Conservation (phyloP, 2,113 vertebrate genomes). For the Hemicordylus capensis region DNA sequence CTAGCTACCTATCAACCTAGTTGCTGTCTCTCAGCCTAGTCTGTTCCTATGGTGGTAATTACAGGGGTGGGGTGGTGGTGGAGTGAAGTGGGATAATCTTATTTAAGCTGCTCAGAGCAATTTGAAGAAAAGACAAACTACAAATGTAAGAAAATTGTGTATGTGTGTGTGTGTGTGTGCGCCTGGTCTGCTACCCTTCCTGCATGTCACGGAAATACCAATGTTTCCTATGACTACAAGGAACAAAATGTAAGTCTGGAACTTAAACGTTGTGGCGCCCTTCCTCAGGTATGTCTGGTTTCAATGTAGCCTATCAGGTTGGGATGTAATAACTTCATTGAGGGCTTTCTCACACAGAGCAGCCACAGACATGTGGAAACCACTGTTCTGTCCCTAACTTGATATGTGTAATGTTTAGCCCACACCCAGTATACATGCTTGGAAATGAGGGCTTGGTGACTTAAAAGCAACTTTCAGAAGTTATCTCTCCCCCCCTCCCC, state of each 20-base stretch:
- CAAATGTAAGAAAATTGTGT: neutral
- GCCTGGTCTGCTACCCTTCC: neutral
- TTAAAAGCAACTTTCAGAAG: no score
- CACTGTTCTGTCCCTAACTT: neutral
- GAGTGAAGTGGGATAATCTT: neutral
- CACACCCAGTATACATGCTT: neutral
- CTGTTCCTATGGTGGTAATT: neutral
- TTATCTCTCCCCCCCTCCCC: no score
- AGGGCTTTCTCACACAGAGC: no score
- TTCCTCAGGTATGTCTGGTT: constrained; percentile 4
- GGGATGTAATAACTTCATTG: neutral
- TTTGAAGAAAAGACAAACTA: neutral
- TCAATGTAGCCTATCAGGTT: neutral
- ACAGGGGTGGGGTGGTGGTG: no score
- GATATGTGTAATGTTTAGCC: neutral
- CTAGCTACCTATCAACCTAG: no score
- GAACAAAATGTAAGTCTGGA: constrained; percentile 1
- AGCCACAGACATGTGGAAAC: neutral
- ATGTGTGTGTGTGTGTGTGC: neutral
- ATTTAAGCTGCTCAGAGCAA: neutral
- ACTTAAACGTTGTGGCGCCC: neutral
- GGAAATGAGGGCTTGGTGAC: neutral
- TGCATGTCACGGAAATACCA: neutral
- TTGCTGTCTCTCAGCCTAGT: no score
- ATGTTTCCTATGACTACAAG: neutral